Evolutionary conservation across 2,113 vertebrate genomes (phyloP), one percentile per base, ranked within the genome.

Genomic region (Xerus inauris): DNA sequence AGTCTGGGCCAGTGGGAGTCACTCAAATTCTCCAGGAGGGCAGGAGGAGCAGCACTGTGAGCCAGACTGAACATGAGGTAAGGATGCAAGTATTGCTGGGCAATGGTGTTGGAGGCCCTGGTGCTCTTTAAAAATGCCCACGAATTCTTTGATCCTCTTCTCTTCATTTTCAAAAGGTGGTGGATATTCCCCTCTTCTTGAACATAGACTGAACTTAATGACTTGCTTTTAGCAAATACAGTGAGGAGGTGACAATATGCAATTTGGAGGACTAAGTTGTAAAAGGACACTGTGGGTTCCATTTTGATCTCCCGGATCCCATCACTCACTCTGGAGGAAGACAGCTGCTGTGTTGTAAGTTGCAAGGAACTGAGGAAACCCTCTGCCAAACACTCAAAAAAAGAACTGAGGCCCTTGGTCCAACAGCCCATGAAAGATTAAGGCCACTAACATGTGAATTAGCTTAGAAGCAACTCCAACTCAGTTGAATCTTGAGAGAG

Each of bases 151-250:
- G 19, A 42, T 62, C 16, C 40, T 67, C 67, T 40, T 71, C 26
- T 89, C 83, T 89, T 81, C 30, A 67, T 96, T 89, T 84, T 72
- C 62, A 83, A 69, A 30, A 93, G 49, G 35, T 85, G 16, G n/a
- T 62, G 17, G 2, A 30, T 85, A 12, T 40, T 45, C 49, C 35
- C 38, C 54, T 88, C 16, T 82, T 10, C 40, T 82, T 62, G 42
- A 96, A 57, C 19, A 6, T 26, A 71, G 69, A 47, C 42, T 79
- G 28, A 10, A 54, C 14, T 92, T 83, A 16, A 71, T 32, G 47
- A 72, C 13, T 88, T 69, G 2, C 28, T 88, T 72, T 69, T 80
- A 90, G 90, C 45, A 95, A 54, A 73, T 13, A 87, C 3, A 62
- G 28, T 71, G 35, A 90, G 42, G 38, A 88, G 67, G 54, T 79